A percentile compares a stretch with the other conserved stretches of the same genome.
phyloP scores from a whole-genome alignment of 1,140 invertebrate species.

The Samia ricini region DNA sequence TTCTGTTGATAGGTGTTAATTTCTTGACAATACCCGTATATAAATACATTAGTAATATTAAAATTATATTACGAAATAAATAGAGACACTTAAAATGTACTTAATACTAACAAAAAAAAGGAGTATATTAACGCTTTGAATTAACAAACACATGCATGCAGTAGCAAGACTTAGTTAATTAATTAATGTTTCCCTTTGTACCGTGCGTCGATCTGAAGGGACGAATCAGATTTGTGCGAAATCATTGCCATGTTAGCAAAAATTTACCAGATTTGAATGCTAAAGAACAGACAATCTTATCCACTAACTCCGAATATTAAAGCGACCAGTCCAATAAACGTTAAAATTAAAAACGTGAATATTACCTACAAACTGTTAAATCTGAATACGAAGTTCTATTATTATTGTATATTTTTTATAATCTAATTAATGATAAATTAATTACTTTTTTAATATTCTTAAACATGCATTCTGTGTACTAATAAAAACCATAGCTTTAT shows the following conservation, averaged over 20 bases:
- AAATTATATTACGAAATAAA: no score
- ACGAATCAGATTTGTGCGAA: constrained; percentile 43
- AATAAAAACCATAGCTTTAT: no score
- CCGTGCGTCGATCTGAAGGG: constrained; percentile 35
- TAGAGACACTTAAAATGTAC: no score
- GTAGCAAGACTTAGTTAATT: constrained; percentile 65
- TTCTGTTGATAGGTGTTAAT: no score
- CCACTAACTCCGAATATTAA: constrained; percentile 28
- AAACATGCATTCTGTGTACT: no score
- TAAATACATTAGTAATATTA: no score
- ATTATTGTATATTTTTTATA: no score
- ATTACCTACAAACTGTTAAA: no score
- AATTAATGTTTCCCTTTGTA: constrained; percentile 66
- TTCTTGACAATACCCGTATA: no score
- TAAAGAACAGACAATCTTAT: constrained; percentile 53
- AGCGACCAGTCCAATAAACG: constrained; percentile 56
- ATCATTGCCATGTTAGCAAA: constrained; percentile 49
- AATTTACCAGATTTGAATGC: constrained; percentile 66
- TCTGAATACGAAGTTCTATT: no score
- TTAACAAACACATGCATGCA: constrained; percentile 52
- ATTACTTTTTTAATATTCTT: no score
- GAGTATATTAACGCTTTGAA: constrained; percentile 51
- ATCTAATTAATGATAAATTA: no score
- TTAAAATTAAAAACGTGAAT: constrained; percentile 19
- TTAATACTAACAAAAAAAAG: background rate